Evolutionary conservation across 2,888 invertebrate genomes (phyloP).

Genomic region (Coremacera marginata): DNA sequence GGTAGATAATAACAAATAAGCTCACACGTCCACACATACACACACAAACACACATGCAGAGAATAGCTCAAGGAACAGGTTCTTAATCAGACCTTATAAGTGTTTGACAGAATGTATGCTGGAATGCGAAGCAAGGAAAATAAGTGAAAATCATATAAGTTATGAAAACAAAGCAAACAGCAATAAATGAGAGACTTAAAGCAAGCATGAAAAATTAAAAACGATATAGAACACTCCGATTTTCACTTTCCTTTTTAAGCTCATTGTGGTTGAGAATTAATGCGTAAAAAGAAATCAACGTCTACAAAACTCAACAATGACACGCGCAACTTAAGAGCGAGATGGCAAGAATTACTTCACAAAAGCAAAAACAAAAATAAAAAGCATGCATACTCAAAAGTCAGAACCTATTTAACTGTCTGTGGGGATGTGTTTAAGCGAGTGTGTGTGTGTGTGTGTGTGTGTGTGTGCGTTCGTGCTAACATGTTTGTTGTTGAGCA

Average conservation of each 20-base stretch:
- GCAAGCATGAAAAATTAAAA: background rate
- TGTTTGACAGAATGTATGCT: no score
- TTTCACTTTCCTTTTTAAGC: no score
- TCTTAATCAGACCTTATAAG: no score
- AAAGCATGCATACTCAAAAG: background rate
- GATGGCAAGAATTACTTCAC: background rate
- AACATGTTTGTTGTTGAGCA: conserved; percentile 35
- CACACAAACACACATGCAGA: background rate
- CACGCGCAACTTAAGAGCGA: conserved; percentile 20
- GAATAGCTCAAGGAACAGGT: background rate
- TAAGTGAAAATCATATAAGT: background rate
- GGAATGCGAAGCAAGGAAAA: background rate
- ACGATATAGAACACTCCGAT: background rate
- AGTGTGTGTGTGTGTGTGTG: conserved; percentile 8
- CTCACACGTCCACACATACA: background rate
- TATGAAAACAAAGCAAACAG: background rate
- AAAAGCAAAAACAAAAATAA: background rate
- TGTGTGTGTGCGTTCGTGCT: background rate
- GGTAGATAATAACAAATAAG: background rate
- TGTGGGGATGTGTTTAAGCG: background rate
- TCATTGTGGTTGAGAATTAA: background rate
- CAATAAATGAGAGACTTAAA: background rate
- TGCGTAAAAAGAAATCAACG: background rate
- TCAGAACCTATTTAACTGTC: background rate
- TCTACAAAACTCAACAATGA: conserved; percentile 24